Evolutionary conservation across 2,113 vertebrate genomes (phyloP).

Genomic region (Rhizomys pruinosus): DNA sequence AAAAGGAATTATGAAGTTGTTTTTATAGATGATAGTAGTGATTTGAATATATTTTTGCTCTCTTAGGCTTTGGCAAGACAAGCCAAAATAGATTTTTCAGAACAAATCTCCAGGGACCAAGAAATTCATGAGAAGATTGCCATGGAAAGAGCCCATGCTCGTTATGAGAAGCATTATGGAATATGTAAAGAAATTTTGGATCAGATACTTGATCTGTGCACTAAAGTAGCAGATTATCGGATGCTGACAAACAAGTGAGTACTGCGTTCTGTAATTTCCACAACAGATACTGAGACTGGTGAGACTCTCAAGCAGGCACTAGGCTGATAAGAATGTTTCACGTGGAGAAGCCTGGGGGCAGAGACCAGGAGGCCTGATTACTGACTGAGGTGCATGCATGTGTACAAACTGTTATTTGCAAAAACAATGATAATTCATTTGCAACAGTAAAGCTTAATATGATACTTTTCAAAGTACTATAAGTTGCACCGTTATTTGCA

Average conservation of each 20-base stretch:
- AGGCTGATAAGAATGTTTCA: neutral
- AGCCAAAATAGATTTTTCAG: conserved; percentile 87
- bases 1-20: neutral
- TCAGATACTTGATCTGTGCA: conserved; percentile 93
- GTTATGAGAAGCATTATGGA: conserved; percentile 89
- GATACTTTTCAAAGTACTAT: neutral
- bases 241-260: conserved; percentile 92
- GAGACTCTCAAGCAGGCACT: neutral
- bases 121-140: conserved; percentile 86
- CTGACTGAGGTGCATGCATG: neutral
- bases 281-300: neutral
- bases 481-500: too few relatives aligned
- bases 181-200: conserved; percentile 89
- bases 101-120: conserved; percentile 88
- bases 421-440: conserved; percentile 3
- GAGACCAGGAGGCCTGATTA: neutral
- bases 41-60: neutral
- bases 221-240: conserved; percentile 92
- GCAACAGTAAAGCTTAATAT: neutral
- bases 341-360: neutral
- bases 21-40: neutral
- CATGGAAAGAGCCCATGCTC: conserved; percentile 87
- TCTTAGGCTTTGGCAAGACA: conserved; percentile 91
- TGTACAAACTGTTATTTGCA: neutral
- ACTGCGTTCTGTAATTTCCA: neutral